Evolutionary conservation across 2,888 invertebrate species (phyloP), one percentile per base, ranked within the genome.

Genomic region (Pseudococcus viburni): DNA sequence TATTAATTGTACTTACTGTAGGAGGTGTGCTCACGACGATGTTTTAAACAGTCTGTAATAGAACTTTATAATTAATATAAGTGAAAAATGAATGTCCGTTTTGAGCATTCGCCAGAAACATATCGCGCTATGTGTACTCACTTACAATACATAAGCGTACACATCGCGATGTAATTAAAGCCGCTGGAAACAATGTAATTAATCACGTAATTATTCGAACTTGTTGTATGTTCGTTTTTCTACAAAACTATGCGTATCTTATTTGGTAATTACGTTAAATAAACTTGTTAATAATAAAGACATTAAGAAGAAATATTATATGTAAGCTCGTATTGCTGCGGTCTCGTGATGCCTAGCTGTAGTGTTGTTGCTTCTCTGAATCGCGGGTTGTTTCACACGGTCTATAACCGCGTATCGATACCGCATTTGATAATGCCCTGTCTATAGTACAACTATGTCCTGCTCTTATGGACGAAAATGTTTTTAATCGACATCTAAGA

Each of bases 151-250:
- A 26, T 68, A 68, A 64, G 19, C 19, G 64, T 22, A 22, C 73
- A 73, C 73, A 55, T 55, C n/a, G 55, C 73, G 42, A 26, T 42
- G 77, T 77, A 77, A 77, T 77, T 77, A 77, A 77, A 77, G 42
- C 22, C 39, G 17, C 39, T 77, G 77, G 77, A 77, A 77, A 77
- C 77, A 77, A 77, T 77, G 77, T 77, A 77, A 77, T 77, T 77
- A 77, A 77, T 77, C 77, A 77, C 33, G 77, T 77, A 77, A 77
- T 77, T 77, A 77, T 42, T 77, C 77, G 42, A 77, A 77, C 77
- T n/a, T 77, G 12, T 77, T 26, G 77, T 68, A 6, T 42, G 42
- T 51, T 51, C 15, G 8, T 51, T 51, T 51, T 51, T 51, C 15
- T 4, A 1, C 15, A 77, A 77, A 77, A 77, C 77, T 68, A 64